phyloP scores from a whole-genome alignment of 2,113 vertebrate species.

The Hippocampus barbouri region DNA sequence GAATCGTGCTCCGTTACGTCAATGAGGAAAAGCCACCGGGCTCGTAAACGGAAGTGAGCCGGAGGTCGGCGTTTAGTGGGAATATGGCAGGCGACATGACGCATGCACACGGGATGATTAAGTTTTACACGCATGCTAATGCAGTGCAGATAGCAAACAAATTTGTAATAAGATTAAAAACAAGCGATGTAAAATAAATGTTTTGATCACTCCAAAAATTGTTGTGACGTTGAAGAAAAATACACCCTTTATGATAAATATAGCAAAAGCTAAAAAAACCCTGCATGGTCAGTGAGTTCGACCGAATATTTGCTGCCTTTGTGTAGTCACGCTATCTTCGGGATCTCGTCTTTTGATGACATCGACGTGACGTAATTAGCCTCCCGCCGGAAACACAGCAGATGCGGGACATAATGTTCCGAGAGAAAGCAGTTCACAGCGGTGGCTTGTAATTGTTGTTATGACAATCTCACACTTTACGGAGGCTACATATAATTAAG shows the following conservation, averaged over 20 bases:
- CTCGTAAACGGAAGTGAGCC: neutral
- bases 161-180: too few relatives aligned
- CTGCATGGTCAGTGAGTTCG: neutral
- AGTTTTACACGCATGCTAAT: neutral
- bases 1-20: neutral
- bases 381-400: neutral
- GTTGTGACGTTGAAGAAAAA: neutral
- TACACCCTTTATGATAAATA: neutral
- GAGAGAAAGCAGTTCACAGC: neutral
- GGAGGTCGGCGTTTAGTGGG: neutral
- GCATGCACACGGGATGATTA: neutral
- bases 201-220: too few relatives aligned
- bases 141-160: neutral
- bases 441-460: neutral
- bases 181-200: too few relatives aligned
- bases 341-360: neutral
- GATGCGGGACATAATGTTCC: neutral
- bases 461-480: neutral
- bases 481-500: neutral
- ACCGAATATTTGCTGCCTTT: neutral
- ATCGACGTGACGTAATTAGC: neutral
- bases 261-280: neutral
- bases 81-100: neutral
- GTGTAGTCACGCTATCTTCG: neutral
- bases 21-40: neutral